Evolutionary conservation across 2,113 vertebrate species (phyloP).

Genomic region (Oceanodroma tethys): DNA sequence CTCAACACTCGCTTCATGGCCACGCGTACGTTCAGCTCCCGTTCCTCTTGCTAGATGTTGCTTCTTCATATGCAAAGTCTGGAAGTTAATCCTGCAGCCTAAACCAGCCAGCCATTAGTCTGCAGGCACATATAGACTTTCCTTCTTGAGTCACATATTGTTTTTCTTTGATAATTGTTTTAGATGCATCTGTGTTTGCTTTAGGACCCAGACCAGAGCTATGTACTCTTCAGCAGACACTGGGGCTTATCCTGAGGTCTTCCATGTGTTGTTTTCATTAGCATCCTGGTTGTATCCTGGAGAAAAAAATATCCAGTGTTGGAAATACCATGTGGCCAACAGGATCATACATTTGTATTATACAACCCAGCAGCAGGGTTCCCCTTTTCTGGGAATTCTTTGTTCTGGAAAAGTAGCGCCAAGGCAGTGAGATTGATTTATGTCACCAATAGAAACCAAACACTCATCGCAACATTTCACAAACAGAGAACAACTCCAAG

Average conservation of each 20-base stretch:
- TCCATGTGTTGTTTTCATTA: constrained; percentile 50
- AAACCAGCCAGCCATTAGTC: background rate
- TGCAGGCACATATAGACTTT: background rate
- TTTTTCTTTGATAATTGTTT: background rate
- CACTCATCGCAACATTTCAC: background rate
- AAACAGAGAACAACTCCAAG: background rate
- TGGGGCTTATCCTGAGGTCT: constrained; percentile 29
- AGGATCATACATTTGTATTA: background rate
- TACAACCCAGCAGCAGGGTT: constrained; percentile 5
- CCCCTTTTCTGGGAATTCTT: constrained; percentile 33
- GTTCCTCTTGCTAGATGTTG: background rate
- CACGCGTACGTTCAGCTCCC: accelerated
- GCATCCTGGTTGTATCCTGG: background rate
- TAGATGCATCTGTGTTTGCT: constrained; percentile 50
- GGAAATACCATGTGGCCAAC: constrained; percentile 3
- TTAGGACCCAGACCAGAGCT: constrained; percentile 27
- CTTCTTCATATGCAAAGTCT: background rate
- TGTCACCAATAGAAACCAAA: constrained; percentile 30
- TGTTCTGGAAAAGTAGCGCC: background rate
- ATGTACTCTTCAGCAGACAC: background rate
- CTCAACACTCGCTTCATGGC: accelerated
- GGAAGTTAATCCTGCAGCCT: background rate
- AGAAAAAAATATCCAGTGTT: background rate
- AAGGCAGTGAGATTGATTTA: constrained; percentile 37
- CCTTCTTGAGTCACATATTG: background rate